These are phyloP conservation scores for Philopotamus ludificatus DNA, from an alignment of 1,140 invertebrate genomes.

Conservation along the genomic window DNA sequence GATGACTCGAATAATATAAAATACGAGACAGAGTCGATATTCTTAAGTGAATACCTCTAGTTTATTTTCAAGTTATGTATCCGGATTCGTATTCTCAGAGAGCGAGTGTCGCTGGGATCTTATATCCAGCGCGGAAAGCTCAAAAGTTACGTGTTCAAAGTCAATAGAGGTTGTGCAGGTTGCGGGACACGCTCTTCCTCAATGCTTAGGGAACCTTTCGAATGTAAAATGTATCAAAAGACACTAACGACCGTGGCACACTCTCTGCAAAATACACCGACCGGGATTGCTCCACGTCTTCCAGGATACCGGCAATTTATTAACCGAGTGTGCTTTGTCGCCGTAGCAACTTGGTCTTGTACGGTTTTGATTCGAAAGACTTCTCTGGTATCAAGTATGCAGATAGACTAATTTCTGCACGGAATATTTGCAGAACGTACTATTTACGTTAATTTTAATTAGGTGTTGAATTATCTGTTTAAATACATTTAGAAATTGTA, in stretches of 20 bases:
- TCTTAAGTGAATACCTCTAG: not conserved
- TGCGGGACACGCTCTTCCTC: constrained; percentile 26
- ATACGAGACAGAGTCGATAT: not conserved
- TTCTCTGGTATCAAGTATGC: too few relatives aligned
- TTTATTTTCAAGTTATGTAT: not conserved
- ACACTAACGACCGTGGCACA: not conserved
- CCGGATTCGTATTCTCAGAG: not conserved
- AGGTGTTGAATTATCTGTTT: too few relatives aligned
- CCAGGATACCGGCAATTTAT: not conserved
- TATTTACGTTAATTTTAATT: too few relatives aligned
- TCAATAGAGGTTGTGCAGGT: constrained; percentile 36
- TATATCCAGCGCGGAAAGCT: not conserved
- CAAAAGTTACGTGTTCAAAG: constrained; percentile 11
- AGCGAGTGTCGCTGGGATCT: not conserved
- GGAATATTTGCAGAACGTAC: too few relatives aligned
- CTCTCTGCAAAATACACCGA: not conserved
- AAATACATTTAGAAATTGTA: too few relatives aligned
- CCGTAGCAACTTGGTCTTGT: too few relatives aligned
- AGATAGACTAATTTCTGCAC: too few relatives aligned
- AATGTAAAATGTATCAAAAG: not conserved
- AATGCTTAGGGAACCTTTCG: not conserved
- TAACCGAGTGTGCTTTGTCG: too few relatives aligned
- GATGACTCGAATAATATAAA: not conserved
- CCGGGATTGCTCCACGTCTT: not conserved
- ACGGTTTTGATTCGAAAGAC: too few relatives aligned